Percentiles rank a stretch among this genome's conserved stretches.
Conservation (phyloP, 2,113 vertebrate species). For the Eira barbara region DNA sequence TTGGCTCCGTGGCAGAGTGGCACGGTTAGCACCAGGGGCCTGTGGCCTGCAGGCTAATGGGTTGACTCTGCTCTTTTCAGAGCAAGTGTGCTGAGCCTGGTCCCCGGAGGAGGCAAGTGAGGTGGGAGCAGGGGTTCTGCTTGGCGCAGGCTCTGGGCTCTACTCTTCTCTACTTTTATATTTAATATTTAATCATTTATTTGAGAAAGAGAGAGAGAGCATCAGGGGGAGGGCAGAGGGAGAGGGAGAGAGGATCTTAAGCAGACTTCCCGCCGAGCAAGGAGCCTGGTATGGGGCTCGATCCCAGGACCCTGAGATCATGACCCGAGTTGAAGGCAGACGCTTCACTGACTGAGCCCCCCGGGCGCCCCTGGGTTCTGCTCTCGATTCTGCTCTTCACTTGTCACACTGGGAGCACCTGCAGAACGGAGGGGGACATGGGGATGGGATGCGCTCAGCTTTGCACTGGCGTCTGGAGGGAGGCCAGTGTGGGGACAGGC, state of each 20-base stretch:
- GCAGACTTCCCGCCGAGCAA: background rate
- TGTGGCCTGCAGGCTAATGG: background rate
- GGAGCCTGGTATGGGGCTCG: background rate
- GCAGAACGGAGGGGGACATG: accelerated
- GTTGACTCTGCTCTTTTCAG: background rate
- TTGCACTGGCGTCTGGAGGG: accelerated
- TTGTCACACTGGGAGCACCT: accelerated
- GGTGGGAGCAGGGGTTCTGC: background rate
- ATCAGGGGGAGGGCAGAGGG: background rate
- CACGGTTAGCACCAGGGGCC: accelerated
- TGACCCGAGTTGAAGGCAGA: background rate
- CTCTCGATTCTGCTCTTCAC: background rate
- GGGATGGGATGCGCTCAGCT: accelerated
- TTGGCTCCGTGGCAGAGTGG: background rate
- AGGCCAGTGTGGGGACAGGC: too few relatives aligned
- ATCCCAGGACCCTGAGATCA: background rate
- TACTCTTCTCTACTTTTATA: background rate
- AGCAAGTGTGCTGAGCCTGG: background rate
- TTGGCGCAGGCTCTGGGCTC: background rate
- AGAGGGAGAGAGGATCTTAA: background rate
- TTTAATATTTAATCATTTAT: background rate
- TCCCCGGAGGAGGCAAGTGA: background rate
- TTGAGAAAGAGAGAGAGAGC: background rate
- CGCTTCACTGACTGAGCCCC: background rate
- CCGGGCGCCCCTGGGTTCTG: background rate